Evolutionary conservation across 2,113 vertebrate genomes (phyloP), one percentile per base, ranked within the genome.

Genomic region (Thunnus maccoyii): DNA sequence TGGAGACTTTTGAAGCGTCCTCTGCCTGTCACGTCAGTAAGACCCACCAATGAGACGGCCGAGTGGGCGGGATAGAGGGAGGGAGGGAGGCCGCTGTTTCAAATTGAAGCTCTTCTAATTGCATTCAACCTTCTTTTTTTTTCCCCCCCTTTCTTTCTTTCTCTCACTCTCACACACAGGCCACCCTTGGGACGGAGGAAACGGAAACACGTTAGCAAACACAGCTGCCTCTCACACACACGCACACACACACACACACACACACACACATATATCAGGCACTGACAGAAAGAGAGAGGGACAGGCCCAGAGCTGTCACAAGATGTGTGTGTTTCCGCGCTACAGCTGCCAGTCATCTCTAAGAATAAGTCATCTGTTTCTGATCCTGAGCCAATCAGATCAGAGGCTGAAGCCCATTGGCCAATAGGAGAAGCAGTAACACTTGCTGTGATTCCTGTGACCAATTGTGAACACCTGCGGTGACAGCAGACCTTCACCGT

Each of bases 331-430:
- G 58, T 67, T 51, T 25, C 73, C n/a, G 22, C 3, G 1, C 56
- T 9, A 13, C 80, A 67, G 58, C 83, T 88, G 86, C 87, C 91
- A 82, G 76, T 91, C 85, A 78, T 68, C 65, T 84, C 69, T 13
- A 22, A 87, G 77, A 92, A 83, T 68, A 85, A 89, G 90, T 86
- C 88, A 88, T 91, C 89, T 87, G 83, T 85, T 74, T 85, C 82
- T 72, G 63, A 78, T 52, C 51, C 50, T 47, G 62, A 69, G 87
- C 88, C 89, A 88, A 90, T 90, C 81, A 52, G 68, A 88, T 66
- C 25, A 15, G 62, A 82, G 77, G 41, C 54, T 0, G 50, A 64
- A 64, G 72, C 62, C 32, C 69, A 22, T 50, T 16, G 56, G 78
- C 79, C 88, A 76, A 70, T 84, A 10, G 65, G 76, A 84, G 72